Evolutionary conservation across 2,113 vertebrate species (phyloP), one percentile per base, ranked within the genome.

Genomic region (Cariama cristata): DNA sequence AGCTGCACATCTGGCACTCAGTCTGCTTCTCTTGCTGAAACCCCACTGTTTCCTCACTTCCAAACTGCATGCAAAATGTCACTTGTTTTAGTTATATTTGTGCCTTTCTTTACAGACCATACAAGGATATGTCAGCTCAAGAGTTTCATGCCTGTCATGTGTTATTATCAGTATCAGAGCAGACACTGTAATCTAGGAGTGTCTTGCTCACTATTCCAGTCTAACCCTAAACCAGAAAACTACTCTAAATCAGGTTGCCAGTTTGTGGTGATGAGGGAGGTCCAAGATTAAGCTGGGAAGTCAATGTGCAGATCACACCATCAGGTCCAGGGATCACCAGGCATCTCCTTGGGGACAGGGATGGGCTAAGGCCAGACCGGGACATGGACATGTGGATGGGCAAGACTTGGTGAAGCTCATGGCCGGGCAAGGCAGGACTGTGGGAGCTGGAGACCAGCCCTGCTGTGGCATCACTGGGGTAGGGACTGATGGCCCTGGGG

Each of bases 1-100:
- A 47, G 49, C n/a, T 64, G 18, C 18, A 20, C 0, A 0, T 33
- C 40, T 55, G 26, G 35, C 59, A 79, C 12, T 13, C 42, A 44
- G 9, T 28, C 15, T 15, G 13, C 26, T 75, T 80, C 45, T 80
- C 7, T 64, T 58, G 17, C 47, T 72, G 58, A 73, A 77, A 52
- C 2, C 2, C 8, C 19, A 9, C 9, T 18, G 8, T 56, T 83
- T 76, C 21, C 47, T 60, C 12, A 35, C 5, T 74, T 81, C 44
- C 35, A 84, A 66, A 86, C 16, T 19, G 27, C 49, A 19, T 1
- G 1, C 49, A 89, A 84, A 74, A 81, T 55, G 11, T 33, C 22
- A 5, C 32, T 52, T 3, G 2, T 15, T 40, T 88, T 55, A 35
- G 13, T 72, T 52, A 35, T 35, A 33, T 40, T 52, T 66, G 8